Conservation (phyloP, 2,888 invertebrate species). For the Pecten maximus region DNA sequence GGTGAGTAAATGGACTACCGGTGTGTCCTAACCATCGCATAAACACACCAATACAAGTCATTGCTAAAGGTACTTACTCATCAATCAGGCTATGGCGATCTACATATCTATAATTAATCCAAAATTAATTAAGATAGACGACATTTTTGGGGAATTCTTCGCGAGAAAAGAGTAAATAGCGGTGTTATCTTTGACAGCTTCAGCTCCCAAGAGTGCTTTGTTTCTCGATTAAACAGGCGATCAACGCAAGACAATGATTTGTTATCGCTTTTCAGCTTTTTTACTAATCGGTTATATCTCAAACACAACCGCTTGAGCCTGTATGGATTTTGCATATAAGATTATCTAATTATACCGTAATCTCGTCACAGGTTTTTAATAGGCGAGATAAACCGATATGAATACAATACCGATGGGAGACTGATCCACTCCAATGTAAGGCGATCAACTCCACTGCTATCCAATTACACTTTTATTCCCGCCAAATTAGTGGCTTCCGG, state of each 20-base stretch:
- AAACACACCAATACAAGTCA: not conserved
- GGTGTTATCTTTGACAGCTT: not conserved
- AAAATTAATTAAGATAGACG: slow-evolving; percentile 35
- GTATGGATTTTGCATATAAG: slow-evolving; percentile 10
- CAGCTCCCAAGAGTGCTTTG: not conserved
- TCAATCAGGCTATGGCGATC: not conserved
- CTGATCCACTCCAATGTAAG: not conserved
- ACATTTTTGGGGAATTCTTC: not conserved
- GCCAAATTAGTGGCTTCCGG: slow-evolving; percentile 23
- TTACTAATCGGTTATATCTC: slow-evolving; percentile 23
- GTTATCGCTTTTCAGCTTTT: not conserved
- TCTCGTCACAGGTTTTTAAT: slow-evolving; percentile 25
- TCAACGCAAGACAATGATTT: slow-evolving; percentile 5
- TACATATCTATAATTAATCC: slow-evolving; percentile 20
- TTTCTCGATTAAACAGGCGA: not conserved
- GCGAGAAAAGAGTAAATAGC: not conserved
- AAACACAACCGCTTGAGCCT: not conserved
- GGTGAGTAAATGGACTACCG: not conserved
- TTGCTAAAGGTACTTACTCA: not conserved
- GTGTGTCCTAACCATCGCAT: not conserved
- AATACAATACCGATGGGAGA: not conserved
- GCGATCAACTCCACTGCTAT: not conserved
- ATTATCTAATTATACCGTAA: not conserved
- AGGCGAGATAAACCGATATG: not conserved
- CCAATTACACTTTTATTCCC: slow-evolving; percentile 26